Evolutionary conservation across 2,888 invertebrate genomes (phyloP).

Genomic region (Orgyia antiqua): DNA sequence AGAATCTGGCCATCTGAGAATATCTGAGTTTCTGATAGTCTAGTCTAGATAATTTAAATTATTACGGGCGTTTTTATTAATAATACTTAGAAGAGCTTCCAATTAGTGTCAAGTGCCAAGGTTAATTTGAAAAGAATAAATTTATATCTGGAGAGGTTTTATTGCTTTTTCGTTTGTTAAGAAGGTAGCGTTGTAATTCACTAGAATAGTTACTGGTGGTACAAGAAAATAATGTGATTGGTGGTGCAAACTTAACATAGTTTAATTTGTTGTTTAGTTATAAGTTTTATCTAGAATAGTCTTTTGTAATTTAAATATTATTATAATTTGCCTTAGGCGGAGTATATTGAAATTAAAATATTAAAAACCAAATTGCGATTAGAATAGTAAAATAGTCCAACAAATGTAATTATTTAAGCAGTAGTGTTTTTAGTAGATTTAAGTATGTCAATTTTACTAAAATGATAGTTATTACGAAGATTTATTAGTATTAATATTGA

Average conservation of each 20-base stretch:
- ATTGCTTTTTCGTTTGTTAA: constrained; percentile 34
- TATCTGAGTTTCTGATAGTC: constrained; percentile 40
- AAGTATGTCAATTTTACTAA: constrained; percentile 19
- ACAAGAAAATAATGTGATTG: constrained; percentile 53
- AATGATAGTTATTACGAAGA: constrained; percentile 15
- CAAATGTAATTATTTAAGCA: constrained; percentile 35
- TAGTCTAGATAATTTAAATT: constrained; percentile 53
- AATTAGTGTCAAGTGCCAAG: constrained; percentile 34
- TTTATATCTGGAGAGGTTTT: constrained; percentile 22
- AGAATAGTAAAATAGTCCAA: constrained; percentile 39
- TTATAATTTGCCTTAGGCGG: constrained; percentile 57
- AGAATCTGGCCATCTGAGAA: constrained; percentile 54
- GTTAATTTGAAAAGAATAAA: constrained; percentile 30
- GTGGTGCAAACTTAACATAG: constrained; percentile 73
- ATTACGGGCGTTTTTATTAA: constrained; percentile 54
- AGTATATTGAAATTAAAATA: constrained; percentile 30
- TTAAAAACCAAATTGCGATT: constrained; percentile 28
- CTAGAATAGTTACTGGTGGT: constrained; percentile 55
- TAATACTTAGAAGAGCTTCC: constrained; percentile 58
- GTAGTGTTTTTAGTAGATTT: constrained; percentile 57
- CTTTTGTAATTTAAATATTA: constrained; percentile 31
- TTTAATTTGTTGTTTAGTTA: constrained; percentile 45
- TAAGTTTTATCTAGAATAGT: constrained; percentile 47
- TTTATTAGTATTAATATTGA: constrained; percentile 42
- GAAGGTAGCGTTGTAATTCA: constrained; percentile 47